Evolutionary conservation across 2,113 vertebrate genomes (phyloP).

Genomic region (Planiliza haematocheilus): DNA sequence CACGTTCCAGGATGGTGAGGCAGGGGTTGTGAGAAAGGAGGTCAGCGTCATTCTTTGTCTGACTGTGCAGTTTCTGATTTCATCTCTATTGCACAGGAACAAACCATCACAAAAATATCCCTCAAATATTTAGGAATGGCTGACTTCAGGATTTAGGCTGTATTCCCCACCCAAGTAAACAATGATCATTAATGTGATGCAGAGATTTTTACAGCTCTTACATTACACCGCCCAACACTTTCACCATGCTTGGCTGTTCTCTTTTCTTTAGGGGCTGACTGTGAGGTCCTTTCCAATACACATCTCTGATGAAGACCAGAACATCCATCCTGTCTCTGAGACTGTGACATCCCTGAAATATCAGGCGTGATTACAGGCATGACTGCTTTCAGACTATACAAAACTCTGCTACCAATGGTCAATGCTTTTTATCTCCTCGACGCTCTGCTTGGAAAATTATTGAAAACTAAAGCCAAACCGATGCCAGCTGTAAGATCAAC

Average conservation of each 20-base stretch:
- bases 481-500: constrained; percentile 38
- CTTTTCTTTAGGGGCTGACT: constrained; percentile 33
- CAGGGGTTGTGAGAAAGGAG: constrained; percentile 70
- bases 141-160: background rate
- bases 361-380: constrained; percentile 46
- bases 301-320: constrained; percentile 54
- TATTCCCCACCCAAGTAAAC: background rate
- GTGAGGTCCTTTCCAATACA: constrained; percentile 45
- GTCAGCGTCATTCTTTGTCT: constrained; percentile 18
- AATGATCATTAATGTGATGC: constrained; percentile 9
- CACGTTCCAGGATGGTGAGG: constrained; percentile 59
- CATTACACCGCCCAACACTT: constrained; percentile 22
- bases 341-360: constrained; percentile 50
- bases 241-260: background rate
- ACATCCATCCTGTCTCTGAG: constrained; percentile 46
- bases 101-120: constrained; percentile 17
- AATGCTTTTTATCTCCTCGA: constrained; percentile 32
- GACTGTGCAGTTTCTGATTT: constrained; percentile 23
- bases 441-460: constrained; percentile 20
- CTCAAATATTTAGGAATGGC: constrained; percentile 4
- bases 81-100: constrained; percentile 8
- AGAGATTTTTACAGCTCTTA: constrained; percentile 8
- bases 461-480: constrained; percentile 18
- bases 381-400: constrained; percentile 34
- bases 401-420: constrained; percentile 1